These are phyloP conservation scores for Enteromius mattozi DNA, from an alignment of 2,797 vertebrate genomes.

Conservation along the genomic window DNA sequence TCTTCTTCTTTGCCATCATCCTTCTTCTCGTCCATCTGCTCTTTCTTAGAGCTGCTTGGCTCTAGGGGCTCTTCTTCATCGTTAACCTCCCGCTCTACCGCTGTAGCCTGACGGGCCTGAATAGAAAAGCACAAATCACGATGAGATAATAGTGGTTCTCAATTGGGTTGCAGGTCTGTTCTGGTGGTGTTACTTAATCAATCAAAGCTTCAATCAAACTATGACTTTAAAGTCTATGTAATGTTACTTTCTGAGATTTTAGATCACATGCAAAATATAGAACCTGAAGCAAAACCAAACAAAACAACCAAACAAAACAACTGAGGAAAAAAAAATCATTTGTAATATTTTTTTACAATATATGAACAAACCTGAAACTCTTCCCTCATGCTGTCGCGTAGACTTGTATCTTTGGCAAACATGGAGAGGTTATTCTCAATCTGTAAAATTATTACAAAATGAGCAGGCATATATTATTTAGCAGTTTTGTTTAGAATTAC, in stretches of 20 bases:
- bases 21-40: slow-evolving; percentile 49
- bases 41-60: slow-evolving; percentile 26
- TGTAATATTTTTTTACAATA: neutral
- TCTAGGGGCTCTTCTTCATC: slow-evolving; percentile 49
- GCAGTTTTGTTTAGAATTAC: neutral
- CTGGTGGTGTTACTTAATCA: neutral
- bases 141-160: neutral
- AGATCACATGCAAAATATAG: neutral
- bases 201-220: neutral
- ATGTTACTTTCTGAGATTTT: neutral
- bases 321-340: neutral
- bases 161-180: neutral
- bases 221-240: neutral
- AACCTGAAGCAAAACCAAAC: neutral
- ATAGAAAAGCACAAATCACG: slow-evolving; percentile 15
- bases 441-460: slow-evolving; percentile 54
- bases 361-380: slow-evolving; percentile 15
- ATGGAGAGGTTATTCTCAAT: slow-evolving; percentile 72
- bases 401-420: slow-evolving; percentile 55
- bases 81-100: slow-evolving; percentile 32
- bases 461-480: slow-evolving; percentile 1
- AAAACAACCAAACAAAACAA: neutral
- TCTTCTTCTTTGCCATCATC: slow-evolving; percentile 75
- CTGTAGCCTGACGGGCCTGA: slow-evolving; percentile 54
- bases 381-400: slow-evolving; percentile 29